phyloP scores from a whole-genome alignment of 2,797 vertebrate genomes.

The Mionectes olivaceus region DNA sequence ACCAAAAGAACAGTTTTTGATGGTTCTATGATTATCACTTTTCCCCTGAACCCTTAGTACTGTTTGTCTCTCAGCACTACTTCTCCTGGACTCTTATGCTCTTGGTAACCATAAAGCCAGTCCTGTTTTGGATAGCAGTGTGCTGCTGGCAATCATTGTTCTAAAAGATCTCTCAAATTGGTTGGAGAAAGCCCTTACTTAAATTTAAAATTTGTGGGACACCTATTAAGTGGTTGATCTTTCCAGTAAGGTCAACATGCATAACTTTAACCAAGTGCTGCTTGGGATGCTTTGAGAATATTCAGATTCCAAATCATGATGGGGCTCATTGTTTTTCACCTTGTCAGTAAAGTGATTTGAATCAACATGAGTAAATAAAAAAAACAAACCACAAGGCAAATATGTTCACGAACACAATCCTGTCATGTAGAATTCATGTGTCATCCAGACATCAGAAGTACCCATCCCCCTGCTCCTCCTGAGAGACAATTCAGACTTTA shows the following conservation, averaged over 20 bases:
- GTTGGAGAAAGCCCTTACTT: not conserved
- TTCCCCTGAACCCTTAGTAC: not conserved
- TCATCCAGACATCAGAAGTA: not conserved
- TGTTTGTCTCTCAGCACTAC: not conserved
- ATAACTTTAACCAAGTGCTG: not conserved
- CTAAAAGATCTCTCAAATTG: not conserved
- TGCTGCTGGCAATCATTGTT: not conserved
- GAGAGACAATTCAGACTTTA: not conserved
- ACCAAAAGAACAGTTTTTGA: not conserved
- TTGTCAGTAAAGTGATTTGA: not conserved
- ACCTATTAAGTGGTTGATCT: not conserved
- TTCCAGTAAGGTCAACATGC: not conserved
- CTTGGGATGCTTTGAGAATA: not conserved
- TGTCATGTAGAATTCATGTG: not conserved
- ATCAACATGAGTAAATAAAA: not conserved
- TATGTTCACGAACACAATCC: not conserved
- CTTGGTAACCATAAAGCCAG: not conserved
- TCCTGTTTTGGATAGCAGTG: not conserved
- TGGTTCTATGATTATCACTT: not conserved
- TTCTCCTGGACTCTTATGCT: not conserved
- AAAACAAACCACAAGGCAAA: not conserved
- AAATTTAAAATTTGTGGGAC: not conserved
- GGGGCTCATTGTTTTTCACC: not conserved
- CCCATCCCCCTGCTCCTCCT: rapidly evolving
- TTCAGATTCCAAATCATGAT: not conserved